Percentiles rank a stretch among this genome's conserved stretches.
These are phyloP conservation scores for Plutomurus gul DNA, from an alignment of 1,140 invertebrate genomes.

Conservation along the genomic window DNA sequence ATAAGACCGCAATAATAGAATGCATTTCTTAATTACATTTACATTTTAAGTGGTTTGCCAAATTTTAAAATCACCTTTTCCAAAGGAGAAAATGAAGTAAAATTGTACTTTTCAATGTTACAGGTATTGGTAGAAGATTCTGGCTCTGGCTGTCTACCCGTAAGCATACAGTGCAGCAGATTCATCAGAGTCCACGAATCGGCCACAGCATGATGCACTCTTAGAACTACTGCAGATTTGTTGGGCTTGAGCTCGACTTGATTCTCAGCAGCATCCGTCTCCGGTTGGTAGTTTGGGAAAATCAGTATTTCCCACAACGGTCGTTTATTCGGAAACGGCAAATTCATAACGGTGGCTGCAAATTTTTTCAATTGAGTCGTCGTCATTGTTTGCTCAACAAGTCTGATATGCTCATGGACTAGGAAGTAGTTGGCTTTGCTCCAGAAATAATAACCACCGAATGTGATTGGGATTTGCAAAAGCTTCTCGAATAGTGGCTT, in stretches of 20 bases:
- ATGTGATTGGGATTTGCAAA: constrained; percentile 32
- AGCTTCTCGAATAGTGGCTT: constrained; percentile 19
- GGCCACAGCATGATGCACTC: background rate
- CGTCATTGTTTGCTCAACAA: constrained; percentile 18
- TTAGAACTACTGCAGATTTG: constrained; percentile 5
- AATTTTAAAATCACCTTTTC: background rate
- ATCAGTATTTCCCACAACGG: constrained; percentile 37
- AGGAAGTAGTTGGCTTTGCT: constrained; percentile 38
- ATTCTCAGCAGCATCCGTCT: background rate
- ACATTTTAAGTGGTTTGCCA: background rate
- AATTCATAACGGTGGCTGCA: constrained; percentile 28
- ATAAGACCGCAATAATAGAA: background rate
- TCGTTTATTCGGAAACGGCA: constrained; percentile 35
- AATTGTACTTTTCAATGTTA: background rate
- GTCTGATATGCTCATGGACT: constrained; percentile 37
- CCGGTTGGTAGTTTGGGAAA: background rate
- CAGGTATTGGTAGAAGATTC: background rate
- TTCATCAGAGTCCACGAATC: constrained; percentile 7
- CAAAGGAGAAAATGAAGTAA: background rate
- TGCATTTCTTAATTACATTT: background rate
- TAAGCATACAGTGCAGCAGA: constrained; percentile 4
- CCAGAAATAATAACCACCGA: constrained; percentile 38
- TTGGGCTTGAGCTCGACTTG: background rate
- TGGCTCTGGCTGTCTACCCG: background rate
- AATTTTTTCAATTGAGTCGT: constrained; percentile 12